Evolutionary conservation across 2,888 invertebrate species (phyloP).

Genomic region (Harpalus rubripes): DNA sequence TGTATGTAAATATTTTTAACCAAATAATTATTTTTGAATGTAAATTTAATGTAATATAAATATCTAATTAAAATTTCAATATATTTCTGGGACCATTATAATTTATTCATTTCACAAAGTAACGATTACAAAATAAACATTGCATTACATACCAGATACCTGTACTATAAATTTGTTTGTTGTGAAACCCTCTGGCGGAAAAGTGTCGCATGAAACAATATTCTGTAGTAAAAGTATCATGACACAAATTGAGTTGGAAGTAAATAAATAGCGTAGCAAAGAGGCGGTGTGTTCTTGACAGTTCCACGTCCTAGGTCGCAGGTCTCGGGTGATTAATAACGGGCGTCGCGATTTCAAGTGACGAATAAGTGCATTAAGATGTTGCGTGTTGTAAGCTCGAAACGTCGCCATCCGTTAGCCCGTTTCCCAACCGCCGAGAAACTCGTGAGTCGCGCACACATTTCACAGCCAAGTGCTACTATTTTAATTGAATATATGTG

Average conservation of each 20-base stretch:
- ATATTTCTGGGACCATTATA: neutral
- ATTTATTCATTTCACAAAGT: neutral
- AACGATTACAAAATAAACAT: neutral
- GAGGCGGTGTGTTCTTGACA: conserved; percentile 10
- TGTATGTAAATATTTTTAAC: no score
- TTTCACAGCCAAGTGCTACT: neutral
- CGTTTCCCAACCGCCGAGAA: conserved; percentile 22
- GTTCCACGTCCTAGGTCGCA: conserved; percentile 15
- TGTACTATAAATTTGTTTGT: neutral
- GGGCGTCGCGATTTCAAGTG: conserved; percentile 60
- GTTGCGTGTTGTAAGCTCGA: conserved; percentile 64
- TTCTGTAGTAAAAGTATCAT: neutral
- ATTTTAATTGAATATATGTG: conserved; percentile 22
- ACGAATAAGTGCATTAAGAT: conserved; percentile 66
- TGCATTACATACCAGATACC: neutral
- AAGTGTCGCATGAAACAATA: neutral
- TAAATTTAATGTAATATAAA: no score
- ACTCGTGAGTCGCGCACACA: neutral
- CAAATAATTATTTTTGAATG: no score
- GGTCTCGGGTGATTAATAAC: conserved; percentile 58
- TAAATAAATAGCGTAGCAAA: conserved; percentile 36
- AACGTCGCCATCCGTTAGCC: conserved; percentile 58
- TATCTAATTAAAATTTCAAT: no score
- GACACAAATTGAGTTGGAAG: conserved; percentile 3
- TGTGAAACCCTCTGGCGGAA: neutral